Evolutionary conservation across 2,888 invertebrate genomes (phyloP).

Genomic region (Drosophila stalkeri): DNA sequence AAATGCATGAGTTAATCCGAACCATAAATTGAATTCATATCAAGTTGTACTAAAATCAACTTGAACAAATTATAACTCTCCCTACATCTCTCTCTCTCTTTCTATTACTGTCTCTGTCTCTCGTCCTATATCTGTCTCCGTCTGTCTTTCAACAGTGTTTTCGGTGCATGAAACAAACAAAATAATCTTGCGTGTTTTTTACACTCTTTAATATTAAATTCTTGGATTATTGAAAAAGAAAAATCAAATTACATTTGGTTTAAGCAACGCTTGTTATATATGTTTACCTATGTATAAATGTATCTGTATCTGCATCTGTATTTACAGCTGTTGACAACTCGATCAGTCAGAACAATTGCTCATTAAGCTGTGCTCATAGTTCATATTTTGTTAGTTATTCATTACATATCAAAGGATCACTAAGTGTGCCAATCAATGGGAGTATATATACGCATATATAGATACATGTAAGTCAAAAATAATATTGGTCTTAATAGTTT

Average conservation of each 20-base stretch:
- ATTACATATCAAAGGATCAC: neutral
- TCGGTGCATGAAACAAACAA: neutral
- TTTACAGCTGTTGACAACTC: neutral
- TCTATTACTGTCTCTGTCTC: neutral
- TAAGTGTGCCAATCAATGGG: neutral
- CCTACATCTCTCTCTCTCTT: neutral
- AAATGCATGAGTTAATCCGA: neutral
- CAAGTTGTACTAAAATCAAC: no score
- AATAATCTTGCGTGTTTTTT: neutral
- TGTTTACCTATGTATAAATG: neutral
- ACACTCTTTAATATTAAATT: neutral
- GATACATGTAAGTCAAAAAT: no score
- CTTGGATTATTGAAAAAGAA: neutral
- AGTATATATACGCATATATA: neutral
- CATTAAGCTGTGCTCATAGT: neutral
- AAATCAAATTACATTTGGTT: neutral
- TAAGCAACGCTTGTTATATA: constrained; percentile 8
- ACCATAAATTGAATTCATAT: neutral
- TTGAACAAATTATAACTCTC: no score
- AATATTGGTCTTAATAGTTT: no score
- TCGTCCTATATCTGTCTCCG: neutral
- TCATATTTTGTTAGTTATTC: neutral
- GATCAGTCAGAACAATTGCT: neutral
- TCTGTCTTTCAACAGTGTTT: neutral
- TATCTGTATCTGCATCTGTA: neutral